Conservation (phyloP, 2,888 invertebrate genomes). For the Andrena bicolor region DNA sequence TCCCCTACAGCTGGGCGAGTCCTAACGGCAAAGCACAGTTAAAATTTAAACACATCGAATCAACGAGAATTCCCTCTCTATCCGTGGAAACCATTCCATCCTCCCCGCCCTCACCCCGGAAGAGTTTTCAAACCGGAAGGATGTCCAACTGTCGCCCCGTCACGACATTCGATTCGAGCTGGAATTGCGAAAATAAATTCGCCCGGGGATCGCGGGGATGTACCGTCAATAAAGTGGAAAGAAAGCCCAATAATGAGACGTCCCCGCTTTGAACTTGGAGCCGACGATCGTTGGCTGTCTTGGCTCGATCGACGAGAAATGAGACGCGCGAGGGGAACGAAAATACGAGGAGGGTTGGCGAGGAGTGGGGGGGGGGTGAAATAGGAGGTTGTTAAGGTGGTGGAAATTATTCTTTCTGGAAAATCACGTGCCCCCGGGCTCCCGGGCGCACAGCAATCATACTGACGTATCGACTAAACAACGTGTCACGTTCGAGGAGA, state of each 20-base stretch:
- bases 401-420: slow-evolving; percentile 56
- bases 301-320: slow-evolving; percentile 59
- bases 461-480: slow-evolving; percentile 80
- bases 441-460: slow-evolving; percentile 43
- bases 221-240: slow-evolving; percentile 61
- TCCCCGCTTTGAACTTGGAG: slow-evolving; percentile 65
- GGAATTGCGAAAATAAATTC: slow-evolving; percentile 57
- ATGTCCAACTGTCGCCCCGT: slow-evolving; percentile 68
- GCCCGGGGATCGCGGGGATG: slow-evolving; percentile 10
- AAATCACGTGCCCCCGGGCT: slow-evolving; percentile 37
- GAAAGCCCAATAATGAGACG: slow-evolving; percentile 69
- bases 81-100: no score
- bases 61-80: no score
- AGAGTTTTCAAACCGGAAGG: slow-evolving; percentile 26
- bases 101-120: neutral
- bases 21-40: no score
- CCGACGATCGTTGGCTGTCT: slow-evolving; percentile 50
- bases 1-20: no score
- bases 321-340: slow-evolving; percentile 37
- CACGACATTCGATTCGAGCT: slow-evolving; percentile 60
- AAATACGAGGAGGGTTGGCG: neutral
- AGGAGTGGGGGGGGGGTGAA: slow-evolving; percentile 28
- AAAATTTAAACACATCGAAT: no score
- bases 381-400: slow-evolving; percentile 29
- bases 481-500: slow-evolving; percentile 78